phyloP scores from a whole-genome alignment of 2,113 vertebrate genomes.

The Athene noctua region DNA sequence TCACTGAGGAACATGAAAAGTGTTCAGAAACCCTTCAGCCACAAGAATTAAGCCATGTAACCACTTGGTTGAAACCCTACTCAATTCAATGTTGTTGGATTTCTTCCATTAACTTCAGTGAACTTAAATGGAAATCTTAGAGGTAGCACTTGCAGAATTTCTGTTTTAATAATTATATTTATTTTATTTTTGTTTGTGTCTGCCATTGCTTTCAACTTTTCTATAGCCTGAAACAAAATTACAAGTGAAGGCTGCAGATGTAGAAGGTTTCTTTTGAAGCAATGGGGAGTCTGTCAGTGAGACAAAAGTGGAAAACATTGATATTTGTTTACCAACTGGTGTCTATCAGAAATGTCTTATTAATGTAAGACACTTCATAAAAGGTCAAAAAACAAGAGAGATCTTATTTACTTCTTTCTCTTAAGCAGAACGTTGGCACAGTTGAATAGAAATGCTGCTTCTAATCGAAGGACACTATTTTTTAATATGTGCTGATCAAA shows the following conservation, averaged over 20 bases:
- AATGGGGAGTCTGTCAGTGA: background rate
- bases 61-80: background rate
- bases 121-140: background rate
- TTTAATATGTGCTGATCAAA: background rate
- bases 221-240: background rate
- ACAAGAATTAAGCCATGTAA: background rate
- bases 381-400: background rate
- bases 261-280: background rate
- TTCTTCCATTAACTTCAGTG: background rate
- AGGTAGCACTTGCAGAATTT: background rate
- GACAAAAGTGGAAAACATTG: background rate
- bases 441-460: background rate
- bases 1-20: background rate
- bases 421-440: background rate
- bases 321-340: background rate
- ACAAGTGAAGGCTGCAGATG: background rate
- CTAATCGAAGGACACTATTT: background rate
- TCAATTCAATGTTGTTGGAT: accelerated
- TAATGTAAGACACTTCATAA: background rate
- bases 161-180: background rate
- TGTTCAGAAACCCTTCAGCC: background rate
- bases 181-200: background rate
- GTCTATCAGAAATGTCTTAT: background rate
- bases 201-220: background rate
- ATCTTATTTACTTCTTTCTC: background rate